Evolutionary conservation across 2,888 invertebrate species (phyloP).

Genomic region (Rapana venosa): DNA sequence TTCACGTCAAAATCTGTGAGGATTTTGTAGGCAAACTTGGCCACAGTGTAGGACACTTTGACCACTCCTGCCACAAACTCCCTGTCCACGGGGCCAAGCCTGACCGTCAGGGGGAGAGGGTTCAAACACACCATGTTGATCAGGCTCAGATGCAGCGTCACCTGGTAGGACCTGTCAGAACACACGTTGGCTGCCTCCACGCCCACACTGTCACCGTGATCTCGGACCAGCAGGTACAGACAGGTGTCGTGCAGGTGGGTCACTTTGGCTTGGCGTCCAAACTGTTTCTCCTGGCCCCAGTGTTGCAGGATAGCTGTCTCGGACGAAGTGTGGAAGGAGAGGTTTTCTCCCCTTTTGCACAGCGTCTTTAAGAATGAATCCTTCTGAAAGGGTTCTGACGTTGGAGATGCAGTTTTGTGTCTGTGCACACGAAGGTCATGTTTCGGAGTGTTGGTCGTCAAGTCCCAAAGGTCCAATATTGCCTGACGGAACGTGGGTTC

Average conservation of each 20-base stretch:
- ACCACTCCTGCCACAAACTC: slow-evolving; percentile 30
- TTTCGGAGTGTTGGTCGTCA: background rate
- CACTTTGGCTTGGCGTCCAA: slow-evolving; percentile 31
- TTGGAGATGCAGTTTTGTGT: background rate
- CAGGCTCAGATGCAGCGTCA: slow-evolving; percentile 37
- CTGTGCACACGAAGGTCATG: background rate
- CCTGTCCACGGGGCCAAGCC: slow-evolving; percentile 28
- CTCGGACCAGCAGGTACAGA: slow-evolving; percentile 31
- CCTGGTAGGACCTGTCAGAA: slow-evolving; percentile 34
- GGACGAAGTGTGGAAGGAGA: background rate
- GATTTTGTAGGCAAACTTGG: slow-evolving; percentile 34
- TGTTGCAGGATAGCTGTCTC: background rate
- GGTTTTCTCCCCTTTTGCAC: slow-evolving; percentile 19
- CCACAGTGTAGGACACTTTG: slow-evolving; percentile 37
- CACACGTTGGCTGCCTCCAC: slow-evolving; percentile 42
- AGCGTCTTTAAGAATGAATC: background rate
- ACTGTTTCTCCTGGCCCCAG: slow-evolving; percentile 28
- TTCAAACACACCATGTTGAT: slow-evolving; percentile 38
- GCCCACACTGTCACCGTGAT: slow-evolving; percentile 39
- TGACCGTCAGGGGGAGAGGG: slow-evolving; percentile 24
- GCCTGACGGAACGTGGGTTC: background rate
- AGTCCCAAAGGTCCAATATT: slow-evolving; percentile 1
- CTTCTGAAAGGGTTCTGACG: background rate
- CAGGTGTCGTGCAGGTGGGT: slow-evolving; percentile 38
- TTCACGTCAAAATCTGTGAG: slow-evolving; percentile 29